Conservation (phyloP, 2,113 vertebrate species). For the Crotophaga sulcirostris region DNA sequence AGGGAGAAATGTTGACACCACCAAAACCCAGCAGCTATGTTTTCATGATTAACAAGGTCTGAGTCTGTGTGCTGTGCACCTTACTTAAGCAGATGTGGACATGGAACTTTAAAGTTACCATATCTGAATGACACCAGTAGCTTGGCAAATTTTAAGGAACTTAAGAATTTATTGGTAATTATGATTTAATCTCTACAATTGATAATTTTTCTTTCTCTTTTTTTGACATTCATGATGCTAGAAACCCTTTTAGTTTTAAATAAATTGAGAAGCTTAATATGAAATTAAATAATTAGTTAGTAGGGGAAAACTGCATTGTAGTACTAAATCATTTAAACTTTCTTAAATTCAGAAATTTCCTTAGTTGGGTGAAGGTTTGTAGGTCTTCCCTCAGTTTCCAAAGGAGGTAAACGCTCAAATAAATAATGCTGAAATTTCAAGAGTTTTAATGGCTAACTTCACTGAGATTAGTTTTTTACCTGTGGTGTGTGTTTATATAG, state of each 20-base stretch:
- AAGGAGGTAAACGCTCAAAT: not conserved
- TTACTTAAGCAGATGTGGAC: not conserved
- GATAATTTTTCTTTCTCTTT: not conserved
- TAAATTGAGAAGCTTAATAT: not conserved
- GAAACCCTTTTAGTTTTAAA: not conserved
- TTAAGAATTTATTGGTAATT: not conserved
- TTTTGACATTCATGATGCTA: not conserved
- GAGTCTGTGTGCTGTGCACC: not conserved
- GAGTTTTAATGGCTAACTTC: not conserved
- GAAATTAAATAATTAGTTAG: not conserved
- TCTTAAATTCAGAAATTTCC: not conserved
- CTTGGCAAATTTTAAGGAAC: not conserved
- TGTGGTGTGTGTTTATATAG: not conserved
- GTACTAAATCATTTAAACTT: not conserved
- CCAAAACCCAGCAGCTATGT: not conserved
- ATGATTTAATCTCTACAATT: not conserved
- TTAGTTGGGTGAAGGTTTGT: not conserved
- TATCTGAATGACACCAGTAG: not conserved
- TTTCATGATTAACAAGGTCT: not conserved
- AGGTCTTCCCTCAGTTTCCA: not conserved
- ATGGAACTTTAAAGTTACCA: not conserved
- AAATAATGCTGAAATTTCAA: not conserved
- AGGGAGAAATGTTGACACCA: not conserved
- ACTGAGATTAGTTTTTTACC: not conserved
- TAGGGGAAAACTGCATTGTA: not conserved